Evolutionary conservation across 2,888 invertebrate species (phyloP).

Genomic region (Philereme vetulata): DNA sequence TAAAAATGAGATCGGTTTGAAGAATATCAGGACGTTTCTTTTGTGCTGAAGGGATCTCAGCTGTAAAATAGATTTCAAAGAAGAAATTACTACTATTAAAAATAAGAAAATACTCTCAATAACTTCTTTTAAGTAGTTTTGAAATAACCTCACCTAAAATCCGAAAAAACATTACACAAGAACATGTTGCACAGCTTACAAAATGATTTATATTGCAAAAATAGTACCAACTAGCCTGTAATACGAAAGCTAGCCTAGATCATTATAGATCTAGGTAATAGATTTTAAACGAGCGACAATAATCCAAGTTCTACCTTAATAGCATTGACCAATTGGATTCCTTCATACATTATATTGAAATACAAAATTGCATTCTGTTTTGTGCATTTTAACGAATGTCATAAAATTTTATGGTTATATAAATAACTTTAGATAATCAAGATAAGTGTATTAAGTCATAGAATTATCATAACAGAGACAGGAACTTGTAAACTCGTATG

Average conservation of each 20-base stretch:
- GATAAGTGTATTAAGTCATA: too few relatives aligned
- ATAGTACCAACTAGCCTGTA: neutral
- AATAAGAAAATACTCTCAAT: too few relatives aligned
- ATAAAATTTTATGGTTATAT: neutral
- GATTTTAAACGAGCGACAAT: slow-evolving; percentile 11
- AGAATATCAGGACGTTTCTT: too few relatives aligned
- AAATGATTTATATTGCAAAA: neutral
- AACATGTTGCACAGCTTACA: neutral
- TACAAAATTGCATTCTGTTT: slow-evolving; percentile 13
- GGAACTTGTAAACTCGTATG: slow-evolving; percentile 59
- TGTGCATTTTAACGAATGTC: neutral
- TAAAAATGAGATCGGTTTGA: too few relatives aligned
- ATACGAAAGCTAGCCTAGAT: slow-evolving; percentile 3
- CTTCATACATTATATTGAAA: slow-evolving; percentile 2
- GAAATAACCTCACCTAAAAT: too few relatives aligned
- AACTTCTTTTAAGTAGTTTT: too few relatives aligned
- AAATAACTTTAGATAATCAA: neutral
- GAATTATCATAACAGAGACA: too few relatives aligned
- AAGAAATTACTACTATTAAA: too few relatives aligned
- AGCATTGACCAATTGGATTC: slow-evolving; percentile 3
- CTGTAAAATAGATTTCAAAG: too few relatives aligned
- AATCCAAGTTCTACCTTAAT: slow-evolving; percentile 4
- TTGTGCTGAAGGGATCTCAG: too few relatives aligned
- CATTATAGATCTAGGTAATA: slow-evolving; percentile 13
- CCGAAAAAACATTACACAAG: too few relatives aligned